Conservation (phyloP, 2,888 invertebrate genomes). For the Troides aeacus region DNA sequence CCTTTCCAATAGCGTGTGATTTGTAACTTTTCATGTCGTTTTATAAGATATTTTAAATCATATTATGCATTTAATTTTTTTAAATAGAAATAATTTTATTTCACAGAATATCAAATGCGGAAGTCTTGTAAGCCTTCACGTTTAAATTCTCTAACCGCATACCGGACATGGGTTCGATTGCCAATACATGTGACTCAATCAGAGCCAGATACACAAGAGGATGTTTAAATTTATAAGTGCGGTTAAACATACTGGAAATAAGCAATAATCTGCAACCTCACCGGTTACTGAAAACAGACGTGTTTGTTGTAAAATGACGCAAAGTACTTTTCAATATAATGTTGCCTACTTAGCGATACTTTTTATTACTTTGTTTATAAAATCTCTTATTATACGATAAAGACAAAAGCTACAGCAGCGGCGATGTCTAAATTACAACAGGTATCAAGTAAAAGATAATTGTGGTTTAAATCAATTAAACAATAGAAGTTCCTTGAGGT, state of each 20-base stretch:
- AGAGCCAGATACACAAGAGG: conserved; percentile 29
- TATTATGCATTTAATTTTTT: neutral
- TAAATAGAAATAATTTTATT: neutral
- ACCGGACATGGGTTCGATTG: conserved; percentile 25
- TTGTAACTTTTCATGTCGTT: conserved; percentile 7
- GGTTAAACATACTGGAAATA: conserved; percentile 30
- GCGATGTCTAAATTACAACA: too few species aligned
- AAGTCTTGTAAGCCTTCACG: neutral
- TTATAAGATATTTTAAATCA: neutral
- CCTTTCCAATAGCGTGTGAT: conserved; percentile 16
- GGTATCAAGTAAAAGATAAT: too few species aligned
- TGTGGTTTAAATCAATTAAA: too few species aligned
- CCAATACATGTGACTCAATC: conserved; percentile 27
- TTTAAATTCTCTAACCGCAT: conserved; percentile 8
- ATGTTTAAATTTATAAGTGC: conserved; percentile 30
- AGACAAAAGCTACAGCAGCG: too few species aligned
- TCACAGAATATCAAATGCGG: too few species aligned
- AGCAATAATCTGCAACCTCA: conserved; percentile 17
- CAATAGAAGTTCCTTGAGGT: too few species aligned
- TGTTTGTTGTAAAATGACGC: neutral
- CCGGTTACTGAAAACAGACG: conserved; percentile 7
- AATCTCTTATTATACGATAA: too few species aligned
- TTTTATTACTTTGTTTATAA: too few species aligned
- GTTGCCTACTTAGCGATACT: too few species aligned
- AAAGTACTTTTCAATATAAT: neutral